These are phyloP conservation scores for Chrysoperla carnea DNA, from an alignment of 1,140 invertebrate genomes.

Conservation along the genomic window DNA sequence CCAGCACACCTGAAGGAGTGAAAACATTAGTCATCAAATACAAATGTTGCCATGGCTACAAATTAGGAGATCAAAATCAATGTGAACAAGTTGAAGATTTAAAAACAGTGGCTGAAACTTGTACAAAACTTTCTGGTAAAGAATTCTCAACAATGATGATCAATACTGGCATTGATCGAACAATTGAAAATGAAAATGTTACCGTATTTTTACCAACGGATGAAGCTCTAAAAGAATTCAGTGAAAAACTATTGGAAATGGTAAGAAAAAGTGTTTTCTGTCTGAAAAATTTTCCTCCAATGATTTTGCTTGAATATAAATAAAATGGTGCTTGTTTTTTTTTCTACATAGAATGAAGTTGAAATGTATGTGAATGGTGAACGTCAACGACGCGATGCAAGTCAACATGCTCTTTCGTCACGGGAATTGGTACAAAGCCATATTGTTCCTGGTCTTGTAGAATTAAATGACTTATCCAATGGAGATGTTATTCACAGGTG, in stretches of 20 bases:
- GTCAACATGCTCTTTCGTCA: constrained; percentile 11
- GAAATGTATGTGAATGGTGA: constrained; percentile 4
- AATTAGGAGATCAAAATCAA: constrained; percentile 9
- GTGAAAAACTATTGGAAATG: constrained; percentile 20
- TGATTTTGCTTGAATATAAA: background rate
- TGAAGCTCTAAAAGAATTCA: constrained; percentile 29
- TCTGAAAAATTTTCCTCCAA: background rate
- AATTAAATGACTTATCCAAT: constrained; percentile 25
- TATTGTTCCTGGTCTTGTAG: constrained; percentile 23
- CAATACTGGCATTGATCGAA: constrained; percentile 22
- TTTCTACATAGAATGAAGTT: constrained; percentile 13
- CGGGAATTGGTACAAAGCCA: constrained; percentile 24
- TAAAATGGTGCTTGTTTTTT: background rate
- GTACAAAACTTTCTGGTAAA: constrained; percentile 29
- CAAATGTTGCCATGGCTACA: constrained; percentile 38
- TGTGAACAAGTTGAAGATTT: constrained; percentile 25
- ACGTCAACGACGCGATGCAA: constrained; percentile 8
- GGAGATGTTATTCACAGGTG: constrained; percentile 25
- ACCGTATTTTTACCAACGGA: constrained; percentile 37
- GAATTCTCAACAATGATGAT: constrained; percentile 31
- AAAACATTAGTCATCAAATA: constrained; percentile 35
- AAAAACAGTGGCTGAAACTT: constrained; percentile 28
- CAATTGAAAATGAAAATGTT: constrained; percentile 23
- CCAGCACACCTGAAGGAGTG: constrained; percentile 32
- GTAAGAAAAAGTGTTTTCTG: constrained; percentile 12